Percentiles rank a stretch among this genome's conserved stretches.
Evolutionary conservation across 2,888 invertebrate species (phyloP).

Genomic region (Trisateles emortualis): DNA sequence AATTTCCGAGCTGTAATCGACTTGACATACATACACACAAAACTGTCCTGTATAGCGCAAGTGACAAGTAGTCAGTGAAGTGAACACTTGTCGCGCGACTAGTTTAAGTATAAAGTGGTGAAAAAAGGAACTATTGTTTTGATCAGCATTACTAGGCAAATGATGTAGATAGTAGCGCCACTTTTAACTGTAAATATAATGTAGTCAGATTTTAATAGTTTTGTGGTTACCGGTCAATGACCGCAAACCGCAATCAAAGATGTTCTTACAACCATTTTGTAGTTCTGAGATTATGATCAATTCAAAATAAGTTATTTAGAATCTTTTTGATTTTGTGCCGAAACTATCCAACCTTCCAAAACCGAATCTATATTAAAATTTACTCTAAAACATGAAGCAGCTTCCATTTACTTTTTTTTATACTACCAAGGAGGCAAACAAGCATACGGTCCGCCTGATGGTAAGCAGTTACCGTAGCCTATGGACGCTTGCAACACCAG

Average conservation of each 20-base stretch:
- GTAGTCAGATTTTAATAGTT: not conserved
- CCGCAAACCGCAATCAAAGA: constrained; percentile 24
- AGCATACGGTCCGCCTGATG: too few species aligned
- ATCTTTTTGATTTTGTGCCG: too few species aligned
- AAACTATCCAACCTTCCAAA: too few species aligned
- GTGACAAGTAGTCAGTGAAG: not conserved
- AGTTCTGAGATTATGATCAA: constrained; percentile 7
- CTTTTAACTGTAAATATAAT: not conserved
- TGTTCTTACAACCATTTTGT: constrained; percentile 26
- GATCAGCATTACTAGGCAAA: not conserved
- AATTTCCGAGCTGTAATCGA: not conserved
- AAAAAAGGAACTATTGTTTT: not conserved
- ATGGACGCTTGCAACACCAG: too few species aligned
- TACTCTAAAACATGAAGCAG: too few species aligned
- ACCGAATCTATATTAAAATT: too few species aligned
- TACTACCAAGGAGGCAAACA: too few species aligned
- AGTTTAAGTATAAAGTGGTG: not conserved
- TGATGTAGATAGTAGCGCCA: not conserved
- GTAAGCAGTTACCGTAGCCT: too few species aligned
- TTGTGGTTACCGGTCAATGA: constrained; percentile 1
- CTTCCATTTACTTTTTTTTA: too few species aligned
- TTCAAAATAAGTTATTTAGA: not conserved
- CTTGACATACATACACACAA: constrained; percentile 36
- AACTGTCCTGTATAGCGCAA: not conserved
- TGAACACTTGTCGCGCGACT: not conserved